Conservation (phyloP, 2,113 vertebrate genomes). For the Paraplagusia blochii region DNA sequence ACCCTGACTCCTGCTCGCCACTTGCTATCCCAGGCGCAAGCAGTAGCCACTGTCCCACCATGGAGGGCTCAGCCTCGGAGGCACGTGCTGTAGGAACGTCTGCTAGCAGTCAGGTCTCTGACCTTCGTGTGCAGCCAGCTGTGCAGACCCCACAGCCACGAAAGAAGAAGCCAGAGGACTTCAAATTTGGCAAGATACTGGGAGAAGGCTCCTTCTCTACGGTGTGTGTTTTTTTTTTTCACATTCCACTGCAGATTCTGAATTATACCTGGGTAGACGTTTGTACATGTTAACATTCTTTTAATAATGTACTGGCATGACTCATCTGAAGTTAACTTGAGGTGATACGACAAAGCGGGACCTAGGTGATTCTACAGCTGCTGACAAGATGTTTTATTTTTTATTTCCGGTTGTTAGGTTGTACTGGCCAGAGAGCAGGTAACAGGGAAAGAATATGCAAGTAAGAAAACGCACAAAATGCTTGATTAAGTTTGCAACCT, state of each 20-base stretch:
- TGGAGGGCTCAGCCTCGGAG: slow-evolving; percentile 82
- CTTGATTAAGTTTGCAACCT: neutral
- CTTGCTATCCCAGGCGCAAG: slow-evolving; percentile 81
- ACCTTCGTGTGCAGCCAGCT: slow-evolving; percentile 64
- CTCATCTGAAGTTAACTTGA: slow-evolving; percentile 41
- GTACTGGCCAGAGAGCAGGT: slow-evolving; percentile 93
- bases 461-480: slow-evolving; percentile 76
- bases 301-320: slow-evolving; percentile 55
- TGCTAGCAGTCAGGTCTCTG: slow-evolving; percentile 74
- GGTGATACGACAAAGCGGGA: slow-evolving; percentile 28
- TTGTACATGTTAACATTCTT: slow-evolving; percentile 64
- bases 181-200: slow-evolving; percentile 96
- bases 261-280: slow-evolving; percentile 47
- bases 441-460: slow-evolving; percentile 95
- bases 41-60: slow-evolving; percentile 82
- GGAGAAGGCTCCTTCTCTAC: slow-evolving; percentile 99
- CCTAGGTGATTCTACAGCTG: slow-evolving; percentile 2
- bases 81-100: slow-evolving; percentile 69
- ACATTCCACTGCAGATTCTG: slow-evolving; percentile 42
- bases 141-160: slow-evolving; percentile 83
- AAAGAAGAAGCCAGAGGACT: slow-evolving; percentile 96
- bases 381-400: slow-evolving; percentile 12
- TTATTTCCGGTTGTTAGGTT: slow-evolving; percentile 75
- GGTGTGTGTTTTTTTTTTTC: slow-evolving; percentile 80
- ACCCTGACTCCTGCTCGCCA: slow-evolving; percentile 85